Evolutionary conservation across 2,888 invertebrate genomes (phyloP), one percentile per base, ranked within the genome.

Genomic region (Pammene aurita): DNA sequence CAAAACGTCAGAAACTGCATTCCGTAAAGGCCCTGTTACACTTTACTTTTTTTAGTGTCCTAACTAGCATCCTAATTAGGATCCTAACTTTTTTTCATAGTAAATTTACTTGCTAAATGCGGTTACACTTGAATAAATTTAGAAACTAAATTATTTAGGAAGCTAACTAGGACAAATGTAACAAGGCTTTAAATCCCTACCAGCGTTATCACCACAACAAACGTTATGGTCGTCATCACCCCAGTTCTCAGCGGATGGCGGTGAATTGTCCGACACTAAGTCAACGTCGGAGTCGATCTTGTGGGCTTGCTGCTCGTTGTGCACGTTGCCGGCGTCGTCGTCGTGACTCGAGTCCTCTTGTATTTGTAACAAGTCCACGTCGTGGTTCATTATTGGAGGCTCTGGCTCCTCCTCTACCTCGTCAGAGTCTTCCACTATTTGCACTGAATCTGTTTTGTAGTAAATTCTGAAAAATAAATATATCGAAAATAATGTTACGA

Each of bases 351-450:
- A 62, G 5, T 62, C 62, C 38, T 62, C 50, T 13, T 41, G 38
- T 62, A 62, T 48, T 41, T 52, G 62, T 18, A 62, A 9, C 18
- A 62, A n/a, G 16, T 62, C 62, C 9, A 52, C 38, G 7, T 62
- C 62, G 38, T 50, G 38, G 41, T 62, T 52, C 62, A 50, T 18
- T n/a, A 11, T 62, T 26, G 62, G 61, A 38, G 48, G 18, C 16
- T 52, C 62, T 54, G 56, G 56, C 13, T 52, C 62, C 16, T 62
- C 62, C 48, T 62, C 62, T 9, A 52, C 62, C 5, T 50, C 50
- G n/a, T 62, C 62, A 1, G 62, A 62, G 38, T 62, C 62, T 52
- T 62, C 62, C 13, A 62, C 62, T 52, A 62, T 62, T 41, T 62
- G 62, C 26, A 62, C 62, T 16, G 62, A 62, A 48, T 62, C 62